These are phyloP conservation scores for Lichenostomus cassidix DNA, from an alignment of 2,113 vertebrate genomes.

Conservation along the genomic window DNA sequence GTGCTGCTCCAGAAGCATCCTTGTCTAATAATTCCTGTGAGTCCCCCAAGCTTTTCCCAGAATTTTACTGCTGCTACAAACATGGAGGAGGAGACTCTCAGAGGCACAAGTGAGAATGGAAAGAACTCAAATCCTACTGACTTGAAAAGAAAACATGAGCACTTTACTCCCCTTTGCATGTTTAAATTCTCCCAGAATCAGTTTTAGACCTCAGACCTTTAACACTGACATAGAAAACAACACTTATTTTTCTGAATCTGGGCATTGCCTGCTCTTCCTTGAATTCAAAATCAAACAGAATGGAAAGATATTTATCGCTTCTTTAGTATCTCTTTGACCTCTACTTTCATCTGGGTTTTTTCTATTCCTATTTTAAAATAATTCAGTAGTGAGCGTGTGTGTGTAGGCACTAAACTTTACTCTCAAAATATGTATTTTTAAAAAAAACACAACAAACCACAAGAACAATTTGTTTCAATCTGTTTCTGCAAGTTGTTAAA, in stretches of 20 bases:
- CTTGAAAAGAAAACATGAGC: background rate
- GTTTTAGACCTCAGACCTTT: background rate
- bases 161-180: background rate
- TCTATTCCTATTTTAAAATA: background rate
- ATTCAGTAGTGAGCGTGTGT: background rate
- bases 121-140: background rate
- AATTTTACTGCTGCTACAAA: background rate
- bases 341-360: background rate
- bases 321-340: background rate
- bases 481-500: background rate
- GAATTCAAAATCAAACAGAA: background rate
- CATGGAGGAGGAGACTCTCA: background rate
- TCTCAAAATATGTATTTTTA: background rate
- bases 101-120: background rate
- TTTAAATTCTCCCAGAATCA: background rate
- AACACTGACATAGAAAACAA: background rate
- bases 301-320: background rate
- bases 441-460: background rate
- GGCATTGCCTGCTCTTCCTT: background rate
- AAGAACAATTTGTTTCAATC: conserved; percentile 29
- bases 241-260: background rate
- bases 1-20: background rate
- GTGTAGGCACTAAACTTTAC: background rate
- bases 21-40: background rate
- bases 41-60: background rate